phyloP scores from a whole-genome alignment of 2,797 vertebrate species.

The Sparidentex hasta region DNA sequence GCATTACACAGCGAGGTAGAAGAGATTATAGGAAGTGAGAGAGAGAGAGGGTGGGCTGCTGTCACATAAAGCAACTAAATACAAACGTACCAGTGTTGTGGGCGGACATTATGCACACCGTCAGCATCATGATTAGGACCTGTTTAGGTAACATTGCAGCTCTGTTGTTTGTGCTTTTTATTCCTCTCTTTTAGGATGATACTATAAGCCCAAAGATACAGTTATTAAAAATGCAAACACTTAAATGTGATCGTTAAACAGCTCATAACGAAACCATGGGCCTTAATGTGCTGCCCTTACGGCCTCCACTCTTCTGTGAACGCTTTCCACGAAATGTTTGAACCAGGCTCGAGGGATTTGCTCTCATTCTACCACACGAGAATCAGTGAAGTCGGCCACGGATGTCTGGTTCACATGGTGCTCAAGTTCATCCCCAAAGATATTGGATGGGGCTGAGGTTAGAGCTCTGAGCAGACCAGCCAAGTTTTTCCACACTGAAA shows the following conservation, averaged over 20 bases:
- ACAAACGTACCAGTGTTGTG: slow-evolving; percentile 28
- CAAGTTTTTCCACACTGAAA: neutral
- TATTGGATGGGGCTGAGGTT: neutral
- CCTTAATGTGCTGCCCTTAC: neutral
- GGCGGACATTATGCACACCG: slow-evolving; percentile 10
- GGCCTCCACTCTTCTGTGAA: neutral
- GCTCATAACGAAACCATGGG: neutral
- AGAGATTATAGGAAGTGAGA: neutral
- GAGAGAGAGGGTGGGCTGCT: neutral
- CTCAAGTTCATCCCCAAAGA: neutral
- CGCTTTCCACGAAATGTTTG: neutral
- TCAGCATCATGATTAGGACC: slow-evolving; percentile 11
- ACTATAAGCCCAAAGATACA: neutral
- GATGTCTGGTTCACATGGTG: neutral
- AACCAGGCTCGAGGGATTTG: slow-evolving; percentile 1
- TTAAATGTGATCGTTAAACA: neutral
- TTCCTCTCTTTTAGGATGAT: neutral
- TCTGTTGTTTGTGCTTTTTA: slow-evolving; percentile 4
- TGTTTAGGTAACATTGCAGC: slow-evolving; percentile 13
- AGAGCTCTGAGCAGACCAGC: neutral
- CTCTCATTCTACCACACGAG: slow-evolving; percentile 4
- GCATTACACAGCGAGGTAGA: neutral
- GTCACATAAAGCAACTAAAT: slow-evolving; percentile 24
- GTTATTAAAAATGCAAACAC: neutral
- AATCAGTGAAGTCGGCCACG: neutral